These are phyloP conservation scores for Sciurus niger DNA, from an alignment of 2,113 vertebrate genomes.

Conservation along the genomic window DNA sequence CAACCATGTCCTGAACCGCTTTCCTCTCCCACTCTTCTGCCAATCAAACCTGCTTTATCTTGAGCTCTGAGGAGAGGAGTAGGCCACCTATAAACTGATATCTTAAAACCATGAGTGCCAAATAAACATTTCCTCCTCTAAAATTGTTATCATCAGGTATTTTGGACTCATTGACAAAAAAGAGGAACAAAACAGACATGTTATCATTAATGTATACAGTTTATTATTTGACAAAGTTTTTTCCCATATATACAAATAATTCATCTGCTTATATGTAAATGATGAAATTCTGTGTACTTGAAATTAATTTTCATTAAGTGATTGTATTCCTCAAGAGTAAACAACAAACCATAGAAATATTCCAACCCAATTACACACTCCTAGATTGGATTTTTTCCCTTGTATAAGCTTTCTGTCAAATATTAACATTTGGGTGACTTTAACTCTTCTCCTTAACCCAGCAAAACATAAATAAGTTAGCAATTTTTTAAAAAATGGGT, in stretches of 20 bases:
- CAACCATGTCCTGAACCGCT: too few species aligned
- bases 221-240: background rate
- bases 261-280: background rate
- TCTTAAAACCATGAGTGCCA: too few species aligned
- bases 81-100: too few species aligned
- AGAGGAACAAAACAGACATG: too few species aligned
- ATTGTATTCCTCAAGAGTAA: background rate
- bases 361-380: background rate
- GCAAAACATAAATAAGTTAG: background rate
- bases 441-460: background rate
- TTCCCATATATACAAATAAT: background rate
- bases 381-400: background rate
- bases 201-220: background rate
- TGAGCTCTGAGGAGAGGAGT: too few species aligned
- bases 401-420: background rate
- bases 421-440: conserved; percentile 11
- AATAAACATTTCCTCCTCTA: too few species aligned
- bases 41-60: too few species aligned
- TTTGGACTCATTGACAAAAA: too few species aligned
- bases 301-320: conserved; percentile 30
- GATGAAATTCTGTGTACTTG: background rate
- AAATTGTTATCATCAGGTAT: too few species aligned
- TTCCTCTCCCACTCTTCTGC: too few species aligned
- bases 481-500: background rate
- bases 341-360: background rate